Evolutionary conservation across 2,113 vertebrate species (phyloP), one percentile per base, ranked within the genome.

Genomic region (Chamaetylas fuelleborni): DNA sequence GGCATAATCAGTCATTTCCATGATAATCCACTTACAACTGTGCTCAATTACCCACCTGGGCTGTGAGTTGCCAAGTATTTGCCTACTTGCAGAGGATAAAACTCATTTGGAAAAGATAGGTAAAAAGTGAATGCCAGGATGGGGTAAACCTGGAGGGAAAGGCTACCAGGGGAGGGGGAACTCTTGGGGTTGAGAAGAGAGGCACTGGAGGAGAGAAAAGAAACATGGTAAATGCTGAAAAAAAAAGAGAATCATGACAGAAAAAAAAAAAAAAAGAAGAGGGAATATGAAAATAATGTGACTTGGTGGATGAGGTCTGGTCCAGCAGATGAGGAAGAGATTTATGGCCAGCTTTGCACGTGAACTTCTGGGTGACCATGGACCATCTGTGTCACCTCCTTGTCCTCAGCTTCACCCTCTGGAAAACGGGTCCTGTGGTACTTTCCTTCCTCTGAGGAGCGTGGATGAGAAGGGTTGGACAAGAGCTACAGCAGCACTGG

Each of bases 1-100:
- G 88, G 77, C 67, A 88, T 92, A 95, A 93, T 95, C 76, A 93
- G 85, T 95, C 77, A 90, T 95, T 96, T 95, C 82, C 74, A 83
- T 90, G 90, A 66, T 94, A 94, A 96, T 94, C 94, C 92, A 92
- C 85, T 96, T 90, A 90, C 56, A 90, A 95, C 90, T 92, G 92
- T 80, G 81, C 85, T 95, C 88, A 90, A 54, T 95, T 96, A 94
- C 65, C 83, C 72, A 78, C 88, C 93, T 90, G 88, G 92, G 83
- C 92, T 92, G 38, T 64, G 88, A 90, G 76, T 81, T 94, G 90
- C 82, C 90, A 96, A 90, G 79, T 88, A 45, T 93, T 96, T 96
- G 81, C 82, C 90, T 92, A 64, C 79, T 88, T 93, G 82, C 56
- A 79, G 85, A 86, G 72, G 88, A 95, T 88, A 86, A 88, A 94